phyloP scores from a whole-genome alignment of 2,888 invertebrate species.

The Gari tellinella region DNA sequence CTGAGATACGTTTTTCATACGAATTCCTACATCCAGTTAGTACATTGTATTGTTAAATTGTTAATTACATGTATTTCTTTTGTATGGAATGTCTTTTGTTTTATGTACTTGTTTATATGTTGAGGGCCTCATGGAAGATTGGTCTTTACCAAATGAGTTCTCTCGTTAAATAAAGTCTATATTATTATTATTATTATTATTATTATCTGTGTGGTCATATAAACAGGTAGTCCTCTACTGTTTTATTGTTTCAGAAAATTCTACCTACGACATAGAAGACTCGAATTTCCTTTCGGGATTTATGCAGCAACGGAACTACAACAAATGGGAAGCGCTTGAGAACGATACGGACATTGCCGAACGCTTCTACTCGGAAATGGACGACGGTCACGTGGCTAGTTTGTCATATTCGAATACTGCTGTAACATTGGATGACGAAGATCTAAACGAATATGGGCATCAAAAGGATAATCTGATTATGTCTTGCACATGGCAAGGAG shows the following conservation, averaged over 20 bases:
- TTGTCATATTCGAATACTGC: conserved; percentile 65
- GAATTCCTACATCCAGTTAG: too few species aligned
- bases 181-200: too few species aligned
- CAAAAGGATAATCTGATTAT: conserved; percentile 68
- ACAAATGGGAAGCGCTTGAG: conserved; percentile 71
- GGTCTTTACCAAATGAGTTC: too few species aligned
- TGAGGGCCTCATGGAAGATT: too few species aligned
- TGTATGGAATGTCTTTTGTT: too few species aligned
- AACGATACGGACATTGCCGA: conserved; percentile 41
- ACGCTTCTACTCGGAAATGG: conserved; percentile 52
- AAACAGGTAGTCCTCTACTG: too few species aligned
- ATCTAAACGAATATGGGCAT: conserved; percentile 64
- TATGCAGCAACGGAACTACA: conserved; percentile 57
- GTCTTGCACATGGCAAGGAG: conserved; percentile 69
- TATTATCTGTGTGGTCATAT: too few species aligned
- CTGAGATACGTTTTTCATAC: too few species aligned
- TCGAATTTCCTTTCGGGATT: conserved; percentile 12
- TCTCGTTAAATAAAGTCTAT: too few species aligned
- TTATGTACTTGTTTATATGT: too few species aligned
- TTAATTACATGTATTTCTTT: too few species aligned
- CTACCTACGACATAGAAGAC: conserved; percentile 20
- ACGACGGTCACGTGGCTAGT: conserved; percentile 48
- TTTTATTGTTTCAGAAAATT: conserved; percentile 15
- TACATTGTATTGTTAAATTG: too few species aligned
- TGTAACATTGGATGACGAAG: conserved; percentile 23